Conservation (phyloP, 2,888 invertebrate genomes). For the Geotrupes spiniger region DNA sequence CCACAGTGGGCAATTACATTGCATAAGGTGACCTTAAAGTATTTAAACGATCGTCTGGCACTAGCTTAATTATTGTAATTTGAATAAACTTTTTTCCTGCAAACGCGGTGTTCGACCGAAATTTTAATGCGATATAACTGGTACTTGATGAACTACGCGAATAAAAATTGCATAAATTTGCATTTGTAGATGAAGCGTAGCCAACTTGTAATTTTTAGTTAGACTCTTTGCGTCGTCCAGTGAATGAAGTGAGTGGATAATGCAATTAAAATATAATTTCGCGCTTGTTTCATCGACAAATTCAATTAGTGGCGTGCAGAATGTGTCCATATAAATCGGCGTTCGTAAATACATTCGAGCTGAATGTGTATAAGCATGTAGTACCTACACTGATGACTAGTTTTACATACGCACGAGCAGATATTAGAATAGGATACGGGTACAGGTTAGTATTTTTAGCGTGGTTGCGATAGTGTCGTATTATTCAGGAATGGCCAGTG, state of each 20-base stretch:
- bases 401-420: constrained; percentile 1
- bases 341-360: constrained; percentile 14
- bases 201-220: too few species aligned
- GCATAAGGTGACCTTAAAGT: too few species aligned
- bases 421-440: constrained; percentile 12
- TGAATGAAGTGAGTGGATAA: constrained; percentile 8
- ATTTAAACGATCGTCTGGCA: too few species aligned
- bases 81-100: too few species aligned
- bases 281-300: background rate
- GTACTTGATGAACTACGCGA: too few species aligned
- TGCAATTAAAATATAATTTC: constrained; percentile 17
- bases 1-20: too few species aligned
- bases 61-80: too few species aligned
- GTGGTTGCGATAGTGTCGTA: constrained; percentile 42
- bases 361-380: constrained; percentile 9
- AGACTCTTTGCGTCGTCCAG: too few species aligned
- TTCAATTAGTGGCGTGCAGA: constrained; percentile 10
- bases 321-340: constrained; percentile 14
- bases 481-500: constrained; percentile 49
- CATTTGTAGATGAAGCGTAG: too few species aligned
- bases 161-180: too few species aligned
- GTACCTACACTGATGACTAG: constrained; percentile 7
- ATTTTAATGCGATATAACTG: too few species aligned
- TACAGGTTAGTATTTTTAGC: constrained; percentile 34
- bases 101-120: too few species aligned